Percentiles rank a stretch among this genome's conserved stretches.
Conservation (phyloP, 2,797 vertebrate species). For the Mormyrus hasselquistii region DNA sequence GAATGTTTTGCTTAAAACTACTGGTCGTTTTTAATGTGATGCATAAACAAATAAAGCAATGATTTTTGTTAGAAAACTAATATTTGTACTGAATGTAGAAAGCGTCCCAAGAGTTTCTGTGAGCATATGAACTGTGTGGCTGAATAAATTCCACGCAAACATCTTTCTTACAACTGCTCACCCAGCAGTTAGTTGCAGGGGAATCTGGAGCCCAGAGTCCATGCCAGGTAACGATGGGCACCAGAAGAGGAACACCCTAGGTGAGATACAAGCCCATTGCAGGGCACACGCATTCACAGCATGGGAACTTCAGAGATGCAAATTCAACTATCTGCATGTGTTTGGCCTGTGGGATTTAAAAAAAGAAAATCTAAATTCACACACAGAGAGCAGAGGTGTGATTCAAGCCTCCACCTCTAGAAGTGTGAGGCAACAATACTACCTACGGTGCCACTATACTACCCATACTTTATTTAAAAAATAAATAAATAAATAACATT, state of each 20-base stretch:
- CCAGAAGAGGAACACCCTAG: background rate
- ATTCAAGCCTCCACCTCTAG: background rate
- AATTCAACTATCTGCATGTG: background rate
- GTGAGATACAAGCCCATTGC: background rate
- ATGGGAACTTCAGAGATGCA: background rate
- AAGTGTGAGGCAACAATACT: background rate
- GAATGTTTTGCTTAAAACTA: background rate
- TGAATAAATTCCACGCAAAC: background rate
- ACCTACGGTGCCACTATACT: background rate
- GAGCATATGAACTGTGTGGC: background rate
- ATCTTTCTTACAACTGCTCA: background rate
- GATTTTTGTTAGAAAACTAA: background rate
- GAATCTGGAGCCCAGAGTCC: background rate
- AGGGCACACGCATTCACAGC: background rate
- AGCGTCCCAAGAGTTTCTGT: background rate
- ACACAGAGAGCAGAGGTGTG: background rate
- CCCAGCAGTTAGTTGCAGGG: background rate
- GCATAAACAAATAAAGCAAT: background rate
- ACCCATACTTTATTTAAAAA: background rate
- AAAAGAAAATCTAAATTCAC: background rate
- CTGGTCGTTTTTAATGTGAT: background rate
- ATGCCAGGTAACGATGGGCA: background rate
- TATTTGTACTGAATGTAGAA: background rate
- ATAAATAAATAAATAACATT: background rate
- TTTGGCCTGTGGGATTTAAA: background rate